Evolutionary conservation across 2,113 vertebrate genomes (phyloP).

Genomic region (Perca flavescens): DNA sequence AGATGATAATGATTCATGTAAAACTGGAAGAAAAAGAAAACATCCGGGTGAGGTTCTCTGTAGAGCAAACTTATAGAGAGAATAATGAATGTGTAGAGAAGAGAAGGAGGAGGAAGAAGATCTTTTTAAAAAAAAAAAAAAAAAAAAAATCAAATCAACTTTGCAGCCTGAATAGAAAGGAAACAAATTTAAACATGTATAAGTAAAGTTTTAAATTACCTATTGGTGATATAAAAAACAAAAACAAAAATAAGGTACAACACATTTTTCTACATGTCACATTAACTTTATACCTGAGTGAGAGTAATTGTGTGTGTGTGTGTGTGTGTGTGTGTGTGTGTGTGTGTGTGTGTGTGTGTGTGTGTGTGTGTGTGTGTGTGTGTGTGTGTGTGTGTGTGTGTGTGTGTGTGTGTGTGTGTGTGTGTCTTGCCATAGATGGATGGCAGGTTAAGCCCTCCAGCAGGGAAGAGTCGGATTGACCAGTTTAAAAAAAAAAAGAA

Average conservation of each 20-base stretch:
- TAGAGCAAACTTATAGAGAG: constrained; percentile 25
- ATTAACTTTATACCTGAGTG: not conserved
- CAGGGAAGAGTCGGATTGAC: constrained; percentile 27
- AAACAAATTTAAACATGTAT: not conserved
- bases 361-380: constrained; percentile 11
- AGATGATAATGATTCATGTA: constrained; percentile 65
- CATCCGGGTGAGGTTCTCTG: constrained; percentile 12
- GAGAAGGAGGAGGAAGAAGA: constrained; percentile 16
- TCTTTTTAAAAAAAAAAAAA: too few relatives aligned
- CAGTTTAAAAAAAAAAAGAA: constrained; percentile 7
- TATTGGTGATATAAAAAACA: not conserved
- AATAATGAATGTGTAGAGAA: constrained; percentile 22
- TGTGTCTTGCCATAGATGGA: not conserved
- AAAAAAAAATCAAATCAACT: not conserved
- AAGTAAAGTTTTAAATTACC: too few relatives aligned
- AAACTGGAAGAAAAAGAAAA: constrained; percentile 13
- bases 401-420: constrained; percentile 16
- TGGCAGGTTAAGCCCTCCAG: constrained; percentile 13
- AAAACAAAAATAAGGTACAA: not conserved
- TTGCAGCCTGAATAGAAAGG: not conserved
- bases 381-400: not conserved
- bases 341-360: constrained; percentile 25
- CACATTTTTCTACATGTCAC: not conserved
- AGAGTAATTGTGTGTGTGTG: constrained; percentile 6
- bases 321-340: not conserved